phyloP scores from a whole-genome alignment of 2,113 vertebrate genomes.

The Parus major region DNA sequence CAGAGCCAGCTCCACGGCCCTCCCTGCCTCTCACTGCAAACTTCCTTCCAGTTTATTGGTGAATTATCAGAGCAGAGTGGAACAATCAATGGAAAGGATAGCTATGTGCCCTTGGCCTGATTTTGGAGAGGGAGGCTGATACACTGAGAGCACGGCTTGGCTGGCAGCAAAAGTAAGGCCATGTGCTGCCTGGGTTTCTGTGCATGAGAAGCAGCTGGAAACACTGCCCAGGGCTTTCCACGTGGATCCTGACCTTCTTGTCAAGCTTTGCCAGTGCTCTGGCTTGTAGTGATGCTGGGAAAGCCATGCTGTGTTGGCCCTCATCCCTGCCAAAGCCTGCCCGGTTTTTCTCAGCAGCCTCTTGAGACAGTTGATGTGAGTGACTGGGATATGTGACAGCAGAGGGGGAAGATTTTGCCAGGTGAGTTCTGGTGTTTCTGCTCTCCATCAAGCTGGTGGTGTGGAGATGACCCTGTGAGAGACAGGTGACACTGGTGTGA shows the following conservation, averaged over 20 bases:
- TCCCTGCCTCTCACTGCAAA: not conserved
- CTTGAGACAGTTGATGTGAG: not conserved
- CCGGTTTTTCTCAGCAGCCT: not conserved
- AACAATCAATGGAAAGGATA: not conserved
- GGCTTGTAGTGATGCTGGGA: not conserved
- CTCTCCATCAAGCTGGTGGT: not conserved
- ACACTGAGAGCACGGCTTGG: not conserved
- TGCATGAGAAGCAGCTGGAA: not conserved
- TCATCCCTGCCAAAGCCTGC: not conserved
- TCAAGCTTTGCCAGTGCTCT: not conserved
- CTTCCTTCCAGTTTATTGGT: not conserved
- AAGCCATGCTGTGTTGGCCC: not conserved
- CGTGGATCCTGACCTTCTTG: not conserved
- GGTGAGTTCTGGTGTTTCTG: not conserved
- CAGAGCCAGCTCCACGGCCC: not conserved
- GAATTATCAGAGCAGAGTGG: not conserved
- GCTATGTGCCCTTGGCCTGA: slow-evolving; percentile 29
- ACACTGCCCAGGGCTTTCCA: not conserved
- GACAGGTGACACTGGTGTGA: not conserved
- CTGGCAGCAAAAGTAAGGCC: not conserved
- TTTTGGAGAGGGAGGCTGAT: not conserved
- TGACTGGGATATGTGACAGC: not conserved
- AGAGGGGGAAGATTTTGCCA: not conserved
- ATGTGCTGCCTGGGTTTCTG: not conserved
- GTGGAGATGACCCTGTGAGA: not conserved